A percentile compares a stretch with the other conserved stretches of the same genome.
Conservation (phyloP, 2,888 invertebrate species). For the Sussaba pulchella region DNA sequence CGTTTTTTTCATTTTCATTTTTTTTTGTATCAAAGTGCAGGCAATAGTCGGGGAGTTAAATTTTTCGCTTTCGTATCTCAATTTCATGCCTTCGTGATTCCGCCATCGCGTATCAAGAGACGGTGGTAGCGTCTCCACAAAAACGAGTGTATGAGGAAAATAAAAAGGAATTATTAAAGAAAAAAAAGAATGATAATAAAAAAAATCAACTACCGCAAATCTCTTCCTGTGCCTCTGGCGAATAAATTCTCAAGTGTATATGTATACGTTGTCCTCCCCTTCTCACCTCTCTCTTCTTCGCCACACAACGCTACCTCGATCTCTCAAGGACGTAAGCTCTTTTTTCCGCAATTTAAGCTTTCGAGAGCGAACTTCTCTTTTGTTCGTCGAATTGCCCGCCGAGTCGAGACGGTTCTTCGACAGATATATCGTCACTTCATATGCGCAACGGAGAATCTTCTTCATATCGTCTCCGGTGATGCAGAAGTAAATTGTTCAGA, state of each 20-base stretch:
- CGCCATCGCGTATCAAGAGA: constrained; percentile 42
- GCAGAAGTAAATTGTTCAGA: constrained; percentile 15
- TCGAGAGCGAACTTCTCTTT: constrained; percentile 41
- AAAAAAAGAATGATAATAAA: constrained; percentile 15
- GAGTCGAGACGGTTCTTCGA: constrained; percentile 19
- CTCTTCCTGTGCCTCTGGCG: constrained; percentile 30
- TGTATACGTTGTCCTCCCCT: background rate
- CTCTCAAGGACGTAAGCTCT: constrained; percentile 29
- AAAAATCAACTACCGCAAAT: constrained; percentile 49
- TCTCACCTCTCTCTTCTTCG: background rate
- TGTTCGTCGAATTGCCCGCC: constrained; percentile 38
- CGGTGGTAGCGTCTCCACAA: constrained; percentile 37
- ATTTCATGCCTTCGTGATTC: constrained; percentile 70
- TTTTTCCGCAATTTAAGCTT: constrained; percentile 49
- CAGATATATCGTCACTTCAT: constrained; percentile 47
- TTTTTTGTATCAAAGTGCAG: constrained; percentile 3
- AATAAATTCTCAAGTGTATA: background rate
- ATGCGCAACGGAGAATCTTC: background rate
- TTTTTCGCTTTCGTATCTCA: constrained; percentile 61
- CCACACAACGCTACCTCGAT: too few species aligned
- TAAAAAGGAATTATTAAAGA: constrained; percentile 13
- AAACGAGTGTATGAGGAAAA: constrained; percentile 56
- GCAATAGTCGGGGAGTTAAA: background rate
- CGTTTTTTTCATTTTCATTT: constrained; percentile 46
- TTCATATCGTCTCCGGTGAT: constrained; percentile 9